Conservation (phyloP, 23 tunicate species). For the Corella eumyota region DNA sequence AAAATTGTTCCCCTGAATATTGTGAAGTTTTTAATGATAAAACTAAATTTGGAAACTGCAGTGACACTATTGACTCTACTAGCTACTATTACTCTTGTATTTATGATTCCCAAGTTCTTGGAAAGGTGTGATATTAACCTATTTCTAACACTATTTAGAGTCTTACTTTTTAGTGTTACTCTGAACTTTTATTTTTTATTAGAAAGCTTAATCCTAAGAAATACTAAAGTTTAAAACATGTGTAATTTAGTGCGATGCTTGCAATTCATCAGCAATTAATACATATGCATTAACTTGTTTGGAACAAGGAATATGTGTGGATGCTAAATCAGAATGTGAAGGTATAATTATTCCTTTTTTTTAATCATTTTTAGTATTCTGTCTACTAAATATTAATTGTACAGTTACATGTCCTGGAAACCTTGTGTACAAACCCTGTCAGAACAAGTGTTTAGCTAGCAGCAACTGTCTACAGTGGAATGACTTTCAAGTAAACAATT, state of each 20-base stretch:
- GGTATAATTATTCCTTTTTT: not conserved
- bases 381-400: not conserved
- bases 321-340: constrained; percentile 14
- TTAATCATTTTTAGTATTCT: not conserved
- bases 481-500: not conserved
- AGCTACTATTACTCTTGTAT: not conserved
- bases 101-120: not conserved
- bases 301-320: constrained; percentile 9
- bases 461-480: constrained; percentile 3
- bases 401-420: not conserved
- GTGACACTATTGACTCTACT: not conserved
- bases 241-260: constrained; percentile 1
- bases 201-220: no score
- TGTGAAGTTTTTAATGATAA: not conserved
- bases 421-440: constrained; percentile 2
- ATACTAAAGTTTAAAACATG: no score
- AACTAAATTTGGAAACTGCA: not conserved
- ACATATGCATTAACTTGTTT: not conserved
- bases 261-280: constrained; percentile 4
- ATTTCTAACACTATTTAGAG: no score
- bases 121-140: no score
- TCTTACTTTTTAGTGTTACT: no score
- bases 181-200: no score
- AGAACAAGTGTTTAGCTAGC: not conserved
- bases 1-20: not conserved